Percentiles rank a stretch among this genome's conserved stretches.
These are phyloP conservation scores for Andrena fulva DNA, from an alignment of 2,888 invertebrate genomes.

Conservation along the genomic window DNA sequence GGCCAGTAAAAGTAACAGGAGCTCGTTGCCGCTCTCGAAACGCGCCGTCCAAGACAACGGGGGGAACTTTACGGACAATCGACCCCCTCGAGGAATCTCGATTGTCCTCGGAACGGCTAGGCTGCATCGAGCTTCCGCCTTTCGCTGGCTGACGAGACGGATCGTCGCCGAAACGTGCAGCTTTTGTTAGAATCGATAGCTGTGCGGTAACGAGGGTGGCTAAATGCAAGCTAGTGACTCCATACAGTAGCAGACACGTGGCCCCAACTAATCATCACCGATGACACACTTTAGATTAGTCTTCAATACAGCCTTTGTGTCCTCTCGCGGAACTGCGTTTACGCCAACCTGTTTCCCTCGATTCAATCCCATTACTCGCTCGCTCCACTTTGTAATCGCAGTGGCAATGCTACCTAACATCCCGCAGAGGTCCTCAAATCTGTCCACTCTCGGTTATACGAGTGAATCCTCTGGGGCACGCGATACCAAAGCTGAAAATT, in stretches of 20 bases:
- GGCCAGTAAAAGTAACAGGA: conserved; percentile 74
- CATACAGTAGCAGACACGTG: too few relatives aligned
- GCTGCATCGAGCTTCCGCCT: conserved; percentile 56
- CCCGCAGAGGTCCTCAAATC: background rate
- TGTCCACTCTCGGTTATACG: background rate
- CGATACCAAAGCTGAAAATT: conserved; percentile 14
- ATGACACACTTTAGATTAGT: too few relatives aligned
- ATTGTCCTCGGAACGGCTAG: conserved; percentile 57
- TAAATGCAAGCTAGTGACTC: too few relatives aligned
- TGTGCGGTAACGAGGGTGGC: background rate
- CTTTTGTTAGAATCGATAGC: background rate
- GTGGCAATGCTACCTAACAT: too few relatives aligned
- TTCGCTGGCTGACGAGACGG: conserved; percentile 40
- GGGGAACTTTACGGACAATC: conserved; percentile 43
- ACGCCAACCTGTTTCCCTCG: too few relatives aligned
- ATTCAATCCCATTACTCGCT: too few relatives aligned
- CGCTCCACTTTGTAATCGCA: too few relatives aligned
- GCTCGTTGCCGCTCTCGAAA: conserved; percentile 55
- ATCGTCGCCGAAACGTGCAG: background rate
- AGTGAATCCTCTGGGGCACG: too few relatives aligned
- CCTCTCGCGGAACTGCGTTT: too few relatives aligned
- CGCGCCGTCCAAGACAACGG: conserved; percentile 45
- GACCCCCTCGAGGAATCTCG: conserved; percentile 36
- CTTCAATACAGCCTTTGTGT: too few relatives aligned
- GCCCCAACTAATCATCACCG: too few relatives aligned